A percentile compares a stretch with the other conserved stretches of the same genome.
Conservation (phyloP, 2,888 invertebrate species). For the Vesta saturnalis region DNA sequence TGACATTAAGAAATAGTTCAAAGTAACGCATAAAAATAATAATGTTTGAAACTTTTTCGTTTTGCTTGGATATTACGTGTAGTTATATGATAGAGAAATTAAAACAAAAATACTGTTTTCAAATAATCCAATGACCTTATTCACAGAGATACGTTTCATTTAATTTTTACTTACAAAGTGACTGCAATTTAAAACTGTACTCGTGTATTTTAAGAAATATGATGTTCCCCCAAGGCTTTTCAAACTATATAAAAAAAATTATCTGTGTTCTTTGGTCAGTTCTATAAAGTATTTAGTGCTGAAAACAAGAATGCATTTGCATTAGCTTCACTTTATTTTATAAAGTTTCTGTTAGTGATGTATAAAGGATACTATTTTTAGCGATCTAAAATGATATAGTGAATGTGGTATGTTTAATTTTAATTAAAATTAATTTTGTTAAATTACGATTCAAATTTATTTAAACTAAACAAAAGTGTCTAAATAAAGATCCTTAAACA, state of each 20-base stretch:
- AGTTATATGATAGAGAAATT: no score
- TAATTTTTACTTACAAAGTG: not conserved
- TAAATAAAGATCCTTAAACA: slow-evolving; percentile 4
- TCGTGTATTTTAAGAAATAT: slow-evolving; percentile 9
- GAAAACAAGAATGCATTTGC: not conserved
- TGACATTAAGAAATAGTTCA: no score
- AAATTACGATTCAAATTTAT: not conserved
- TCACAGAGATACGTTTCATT: not conserved
- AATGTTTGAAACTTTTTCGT: no score
- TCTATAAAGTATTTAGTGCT: not conserved
- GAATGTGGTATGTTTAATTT: slow-evolving; percentile 1
- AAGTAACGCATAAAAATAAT: no score
- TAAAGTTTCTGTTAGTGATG: not conserved
- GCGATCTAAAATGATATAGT: not conserved
- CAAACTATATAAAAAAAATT: slow-evolving; percentile 7
- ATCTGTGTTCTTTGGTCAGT: slow-evolving; percentile 4
- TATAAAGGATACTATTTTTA: not conserved
- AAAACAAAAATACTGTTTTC: no score
- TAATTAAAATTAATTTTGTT: not conserved
- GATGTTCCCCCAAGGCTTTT: not conserved
- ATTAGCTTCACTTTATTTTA: not conserved
- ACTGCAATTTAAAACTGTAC: not conserved
- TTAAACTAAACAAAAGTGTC: not conserved
- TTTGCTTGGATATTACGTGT: no score
- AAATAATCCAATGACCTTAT: not conserved